Base-by-base conservation (phyloP, 2,888 invertebrate genomes). In the Pasiphila rectangulata region DNA sequence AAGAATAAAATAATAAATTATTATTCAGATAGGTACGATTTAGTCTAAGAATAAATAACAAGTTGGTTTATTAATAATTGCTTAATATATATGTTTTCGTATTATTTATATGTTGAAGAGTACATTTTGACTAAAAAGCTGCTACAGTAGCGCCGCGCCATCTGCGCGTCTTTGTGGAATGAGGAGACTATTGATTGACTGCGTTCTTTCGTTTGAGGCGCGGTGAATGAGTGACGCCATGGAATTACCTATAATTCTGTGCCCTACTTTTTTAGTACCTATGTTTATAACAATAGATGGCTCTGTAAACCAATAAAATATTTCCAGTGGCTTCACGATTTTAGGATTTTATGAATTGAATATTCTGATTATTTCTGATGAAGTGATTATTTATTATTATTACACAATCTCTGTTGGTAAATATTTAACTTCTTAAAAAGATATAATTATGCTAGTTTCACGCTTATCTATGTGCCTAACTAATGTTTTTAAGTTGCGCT, bases 71-170 rank as follows among this genome's bases (percentile, higher is more conserved):
- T 2, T 27, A 3, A 0, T 13, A 9, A 13, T 30, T 12, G 2
- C 0, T 6, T 32, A 5, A 17, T 10, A 1, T 16, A 17, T 19
- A 13, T 4, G 7, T 19, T 32, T 9, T 10, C 1, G 6, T 19
- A 23, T 17, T 24, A 7, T 34, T 19, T n/a, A 12, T 5, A 20
- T 7, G 6, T 19, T 10, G 1, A 17, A 24, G 45, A 34, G 23
- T 19, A 9, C n/a, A 36, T 30, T 35, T 35, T 51, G 51, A 46
- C 59, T 68, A 63, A 61, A n/a, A 61, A 54, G 15, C 49, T 37
- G 37, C 42, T 25, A 13, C 19, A 69, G 75, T 76, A 77, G 55
- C 77, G 83, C 81, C 83, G 55, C 77, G 83, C 81, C 83, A 75
- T 80, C 85, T 83, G 67, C 64, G 37, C 44, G 30, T 21, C 54